These are phyloP conservation scores for Chloroclystis v-ata DNA, from an alignment of 2,888 invertebrate species.

Conservation along the genomic window DNA sequence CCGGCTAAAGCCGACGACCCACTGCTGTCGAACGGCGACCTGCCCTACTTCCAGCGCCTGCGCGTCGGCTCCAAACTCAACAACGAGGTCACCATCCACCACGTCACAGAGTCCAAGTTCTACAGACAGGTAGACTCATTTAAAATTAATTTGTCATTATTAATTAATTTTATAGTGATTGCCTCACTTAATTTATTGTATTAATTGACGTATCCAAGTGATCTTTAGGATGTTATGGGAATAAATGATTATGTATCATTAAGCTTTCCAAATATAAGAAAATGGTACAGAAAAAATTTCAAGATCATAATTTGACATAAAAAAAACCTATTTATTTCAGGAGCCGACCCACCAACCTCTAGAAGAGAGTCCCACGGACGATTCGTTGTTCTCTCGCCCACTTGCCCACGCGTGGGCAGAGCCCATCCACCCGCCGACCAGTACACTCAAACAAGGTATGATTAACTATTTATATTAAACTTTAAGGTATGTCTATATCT, in stretches of 20 bases:
- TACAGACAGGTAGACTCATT: conserved; percentile 53
- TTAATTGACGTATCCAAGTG: too few relatives aligned
- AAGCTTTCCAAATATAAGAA: too few relatives aligned
- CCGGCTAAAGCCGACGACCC: conserved; percentile 22
- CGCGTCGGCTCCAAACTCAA: conserved; percentile 66
- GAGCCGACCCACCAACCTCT: conserved; percentile 11
- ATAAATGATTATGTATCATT: too few relatives aligned
- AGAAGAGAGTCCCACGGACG: conserved; percentile 8
- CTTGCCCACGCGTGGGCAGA: conserved; percentile 13
- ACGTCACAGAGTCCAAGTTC: conserved; percentile 68
- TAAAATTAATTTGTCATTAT: too few relatives aligned
- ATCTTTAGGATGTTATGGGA: too few relatives aligned
- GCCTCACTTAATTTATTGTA: too few relatives aligned
- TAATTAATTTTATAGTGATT: too few relatives aligned
- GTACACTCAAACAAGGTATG: conserved; percentile 6
- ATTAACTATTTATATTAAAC: too few relatives aligned
- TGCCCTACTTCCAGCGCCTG: conserved; percentile 67
- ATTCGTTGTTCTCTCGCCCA: conserved; percentile 27
- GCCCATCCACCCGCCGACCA: conserved; percentile 3
- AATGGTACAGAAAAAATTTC: too few relatives aligned
- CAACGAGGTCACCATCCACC: conserved; percentile 68
- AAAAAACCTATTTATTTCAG: conserved; percentile 9
- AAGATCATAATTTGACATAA: too few relatives aligned
- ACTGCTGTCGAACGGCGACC: conserved; percentile 56
- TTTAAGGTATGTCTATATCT: too few relatives aligned